phyloP scores from a whole-genome alignment of 2,888 invertebrate species.

The Meliscaeva auricollis region DNA sequence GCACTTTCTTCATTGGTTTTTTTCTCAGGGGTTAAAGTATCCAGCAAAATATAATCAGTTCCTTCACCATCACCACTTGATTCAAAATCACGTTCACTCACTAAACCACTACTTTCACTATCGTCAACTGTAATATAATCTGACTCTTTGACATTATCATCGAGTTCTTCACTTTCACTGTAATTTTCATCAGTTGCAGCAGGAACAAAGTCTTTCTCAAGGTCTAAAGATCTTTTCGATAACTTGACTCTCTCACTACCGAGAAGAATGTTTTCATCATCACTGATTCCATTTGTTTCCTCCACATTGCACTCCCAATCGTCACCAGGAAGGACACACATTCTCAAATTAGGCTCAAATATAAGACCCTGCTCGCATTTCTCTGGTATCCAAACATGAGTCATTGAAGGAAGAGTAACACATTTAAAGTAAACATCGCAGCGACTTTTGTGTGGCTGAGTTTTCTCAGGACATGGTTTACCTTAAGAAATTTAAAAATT shows the following conservation, averaged over 20 bases:
- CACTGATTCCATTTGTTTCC: constrained; percentile 69
- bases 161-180: constrained; percentile 68
- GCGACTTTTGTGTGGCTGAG: constrained; percentile 82
- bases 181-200: constrained; percentile 77
- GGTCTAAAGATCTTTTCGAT: constrained; percentile 22
- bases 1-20: constrained; percentile 45
- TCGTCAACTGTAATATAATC: constrained; percentile 73
- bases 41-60: constrained; percentile 73
- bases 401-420: constrained; percentile 79
- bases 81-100: constrained; percentile 77
- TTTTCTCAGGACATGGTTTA: constrained; percentile 83
- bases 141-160: constrained; percentile 14
- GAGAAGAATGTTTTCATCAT: constrained; percentile 78
- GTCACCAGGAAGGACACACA: constrained; percentile 83
- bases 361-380: constrained; percentile 82
- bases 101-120: constrained; percentile 61
- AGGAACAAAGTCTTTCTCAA: constrained; percentile 60
- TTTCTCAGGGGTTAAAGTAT: constrained; percentile 37
- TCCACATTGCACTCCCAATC: constrained; percentile 83
- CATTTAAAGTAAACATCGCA: constrained; percentile 83
- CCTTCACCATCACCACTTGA: constrained; percentile 82
- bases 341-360: constrained; percentile 82
- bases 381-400: constrained; percentile 82
- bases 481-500: constrained; percentile 76
- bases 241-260: constrained; percentile 32